phyloP scores from a whole-genome alignment of 2,113 vertebrate genomes.

The Phrynosoma blainvillii region DNA sequence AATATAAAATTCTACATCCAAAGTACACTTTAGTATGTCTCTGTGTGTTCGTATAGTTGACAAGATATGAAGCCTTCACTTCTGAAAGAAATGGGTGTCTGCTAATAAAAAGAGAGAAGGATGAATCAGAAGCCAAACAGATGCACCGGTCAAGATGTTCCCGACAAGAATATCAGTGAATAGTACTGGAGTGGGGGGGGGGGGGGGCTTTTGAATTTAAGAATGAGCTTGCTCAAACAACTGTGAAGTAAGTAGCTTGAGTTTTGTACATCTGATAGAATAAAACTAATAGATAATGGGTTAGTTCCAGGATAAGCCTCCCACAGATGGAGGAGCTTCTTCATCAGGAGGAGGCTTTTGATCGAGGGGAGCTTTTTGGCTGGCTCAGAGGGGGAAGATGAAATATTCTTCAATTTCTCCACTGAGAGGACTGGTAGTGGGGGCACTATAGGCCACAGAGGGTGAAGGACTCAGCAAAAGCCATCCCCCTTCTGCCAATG shows the following conservation, averaged over 20 bases:
- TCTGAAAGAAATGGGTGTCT: slow-evolving; percentile 56
- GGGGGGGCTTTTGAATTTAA: slow-evolving; percentile 39
- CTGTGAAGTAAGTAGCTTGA: background rate
- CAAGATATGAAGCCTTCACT: slow-evolving; percentile 59
- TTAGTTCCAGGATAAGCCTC: background rate
- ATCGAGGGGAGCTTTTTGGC: background rate
- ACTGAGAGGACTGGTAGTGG: background rate
- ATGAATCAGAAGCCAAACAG: slow-evolving; percentile 44
- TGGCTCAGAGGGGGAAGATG: background rate
- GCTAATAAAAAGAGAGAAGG: slow-evolving; percentile 53
- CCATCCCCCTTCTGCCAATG: background rate
- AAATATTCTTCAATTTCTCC: background rate
- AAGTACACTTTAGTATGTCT: slow-evolving; percentile 57
- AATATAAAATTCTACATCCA: slow-evolving; percentile 62
- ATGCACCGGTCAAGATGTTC: slow-evolving; percentile 36
- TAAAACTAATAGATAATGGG: background rate
- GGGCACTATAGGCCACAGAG: background rate
- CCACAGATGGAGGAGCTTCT: background rate
- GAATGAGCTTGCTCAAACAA: background rate
- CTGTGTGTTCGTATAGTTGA: slow-evolving; percentile 52
- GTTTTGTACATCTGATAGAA: background rate
- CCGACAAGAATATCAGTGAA: slow-evolving; percentile 33
- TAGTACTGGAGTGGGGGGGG: slow-evolving; percentile 21
- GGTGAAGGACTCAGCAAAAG: background rate
- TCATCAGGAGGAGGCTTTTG: background rate